These are phyloP conservation scores for Scylla paramamosain DNA, from an alignment of 1,140 invertebrate genomes.

Conservation along the genomic window DNA sequence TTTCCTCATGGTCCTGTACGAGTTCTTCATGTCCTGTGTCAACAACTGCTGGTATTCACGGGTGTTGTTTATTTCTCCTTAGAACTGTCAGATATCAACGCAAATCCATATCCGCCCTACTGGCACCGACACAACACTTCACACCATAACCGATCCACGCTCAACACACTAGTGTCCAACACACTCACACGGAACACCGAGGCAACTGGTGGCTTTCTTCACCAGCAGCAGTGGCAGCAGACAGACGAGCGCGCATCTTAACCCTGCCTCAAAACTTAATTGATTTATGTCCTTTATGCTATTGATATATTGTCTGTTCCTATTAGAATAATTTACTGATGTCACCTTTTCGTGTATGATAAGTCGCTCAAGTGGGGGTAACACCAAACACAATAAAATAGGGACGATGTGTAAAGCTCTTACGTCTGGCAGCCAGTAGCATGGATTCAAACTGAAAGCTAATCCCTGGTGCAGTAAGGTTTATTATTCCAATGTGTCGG, in stretches of 20 bases:
- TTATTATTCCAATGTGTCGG: background rate
- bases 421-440: constrained; percentile 38
- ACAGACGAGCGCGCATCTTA: background rate
- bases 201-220: too few relatives aligned
- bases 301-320: background rate
- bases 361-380: background rate
- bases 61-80: background rate
- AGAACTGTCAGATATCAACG: background rate
- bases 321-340: background rate
- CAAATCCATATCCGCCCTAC: background rate
- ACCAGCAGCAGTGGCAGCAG: too few relatives aligned
- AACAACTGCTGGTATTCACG: too few relatives aligned
- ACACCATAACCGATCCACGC: background rate
- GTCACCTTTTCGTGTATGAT: background rate
- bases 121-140: background rate
- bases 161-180: background rate
- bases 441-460: constrained; percentile 63
- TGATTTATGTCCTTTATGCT: background rate
- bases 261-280: background rate
- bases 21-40: constrained; percentile 56
- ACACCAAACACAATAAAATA: background rate
- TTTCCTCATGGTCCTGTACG: constrained; percentile 62
- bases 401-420: background rate
- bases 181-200: background rate
- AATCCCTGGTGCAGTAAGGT: background rate